A percentile compares a stretch with the other conserved stretches of the same genome.
Conservation (phyloP, 2,888 invertebrate genomes). For the Tipula vernalis region DNA sequence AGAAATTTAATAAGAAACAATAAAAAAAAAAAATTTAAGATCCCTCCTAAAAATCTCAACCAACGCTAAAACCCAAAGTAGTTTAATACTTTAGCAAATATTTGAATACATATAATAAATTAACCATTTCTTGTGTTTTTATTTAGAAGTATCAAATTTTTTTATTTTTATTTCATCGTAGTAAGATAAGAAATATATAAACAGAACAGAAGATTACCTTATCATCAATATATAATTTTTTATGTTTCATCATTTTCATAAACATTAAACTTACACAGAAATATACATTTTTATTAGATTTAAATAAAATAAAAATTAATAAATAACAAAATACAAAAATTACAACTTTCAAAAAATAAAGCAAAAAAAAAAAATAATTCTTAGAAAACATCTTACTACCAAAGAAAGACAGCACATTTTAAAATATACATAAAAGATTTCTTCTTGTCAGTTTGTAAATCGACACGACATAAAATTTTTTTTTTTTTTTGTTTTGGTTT, state of each 20-base stretch:
- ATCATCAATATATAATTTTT: not conserved
- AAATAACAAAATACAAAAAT: not conserved
- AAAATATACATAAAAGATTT: not conserved
- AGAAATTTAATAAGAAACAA: not conserved
- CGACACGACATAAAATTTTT: not conserved
- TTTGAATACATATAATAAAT: not conserved
- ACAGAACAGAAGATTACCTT: not conserved
- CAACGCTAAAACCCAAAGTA: not conserved
- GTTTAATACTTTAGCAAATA: not conserved
- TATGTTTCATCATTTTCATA: not conserved
- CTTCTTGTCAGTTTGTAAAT: not conserved
- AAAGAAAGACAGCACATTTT: not conserved
- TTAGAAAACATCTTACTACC: conserved; percentile 4
- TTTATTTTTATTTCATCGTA: not conserved
- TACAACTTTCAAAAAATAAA: not conserved
- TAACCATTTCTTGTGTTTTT: not conserved
- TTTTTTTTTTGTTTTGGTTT: not conserved
- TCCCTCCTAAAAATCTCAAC: not conserved
- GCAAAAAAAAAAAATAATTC: not conserved
- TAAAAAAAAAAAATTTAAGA: not conserved
- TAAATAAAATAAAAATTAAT: not conserved
- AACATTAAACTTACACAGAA: not conserved
- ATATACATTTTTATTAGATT: not conserved
- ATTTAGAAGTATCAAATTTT: not conserved
- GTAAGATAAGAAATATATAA: not conserved